Percentiles rank a stretch among this genome's conserved stretches.
Evolutionary conservation across 2,888 invertebrate species (phyloP).

Genomic region (Plagiodera versicolora): DNA sequence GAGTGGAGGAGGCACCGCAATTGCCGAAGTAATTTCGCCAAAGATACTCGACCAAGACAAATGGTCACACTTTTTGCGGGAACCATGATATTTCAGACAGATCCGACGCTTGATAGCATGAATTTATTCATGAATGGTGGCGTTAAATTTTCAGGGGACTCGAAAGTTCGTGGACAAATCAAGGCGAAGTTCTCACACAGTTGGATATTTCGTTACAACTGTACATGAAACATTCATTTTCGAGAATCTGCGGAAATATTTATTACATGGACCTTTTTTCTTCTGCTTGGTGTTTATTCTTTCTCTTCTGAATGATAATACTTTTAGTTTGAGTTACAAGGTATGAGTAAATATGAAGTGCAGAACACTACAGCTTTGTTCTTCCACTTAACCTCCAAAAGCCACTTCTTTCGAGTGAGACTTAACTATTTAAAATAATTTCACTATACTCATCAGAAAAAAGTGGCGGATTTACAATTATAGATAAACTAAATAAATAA

Average conservation of each 20-base stretch:
- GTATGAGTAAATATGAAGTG: no score
- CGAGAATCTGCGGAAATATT: background rate
- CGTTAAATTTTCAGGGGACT: slow-evolving; percentile 17
- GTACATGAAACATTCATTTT: slow-evolving; percentile 16
- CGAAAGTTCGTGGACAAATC: slow-evolving; percentile 21
- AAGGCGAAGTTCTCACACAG: slow-evolving; percentile 19
- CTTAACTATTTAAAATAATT: no score
- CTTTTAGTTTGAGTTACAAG: no score
- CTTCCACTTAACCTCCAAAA: no score
- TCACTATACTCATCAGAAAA: no score
- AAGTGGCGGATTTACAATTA: no score
- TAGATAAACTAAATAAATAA: no score
- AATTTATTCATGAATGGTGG: slow-evolving; percentile 13
- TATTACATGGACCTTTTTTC: no score
- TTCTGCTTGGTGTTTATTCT: no score
- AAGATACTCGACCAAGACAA: background rate
- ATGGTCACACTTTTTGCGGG: background rate
- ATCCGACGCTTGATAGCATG: background rate
- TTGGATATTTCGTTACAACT: slow-evolving; percentile 17
- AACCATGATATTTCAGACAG: background rate
- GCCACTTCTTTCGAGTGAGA: no score
- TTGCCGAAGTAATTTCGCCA: background rate
- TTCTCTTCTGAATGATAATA: no score
- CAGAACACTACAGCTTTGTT: no score
- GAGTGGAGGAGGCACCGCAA: background rate